Percentiles rank a stretch among this genome's conserved stretches.
Conservation (phyloP, 2,797 vertebrate genomes). For the Sandelia bainsii region DNA sequence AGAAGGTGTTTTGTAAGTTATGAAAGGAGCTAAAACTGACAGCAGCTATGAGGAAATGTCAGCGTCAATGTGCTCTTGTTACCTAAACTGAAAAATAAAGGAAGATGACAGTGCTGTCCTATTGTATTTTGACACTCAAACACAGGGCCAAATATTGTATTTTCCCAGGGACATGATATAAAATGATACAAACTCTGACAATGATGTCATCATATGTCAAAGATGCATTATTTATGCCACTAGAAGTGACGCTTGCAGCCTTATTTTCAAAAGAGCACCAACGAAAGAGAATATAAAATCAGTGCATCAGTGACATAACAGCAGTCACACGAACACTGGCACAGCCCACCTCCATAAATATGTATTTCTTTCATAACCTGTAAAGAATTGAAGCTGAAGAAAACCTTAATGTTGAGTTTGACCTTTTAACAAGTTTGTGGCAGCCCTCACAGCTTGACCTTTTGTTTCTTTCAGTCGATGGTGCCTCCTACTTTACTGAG, state of each 20-base stretch:
- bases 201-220: not conserved
- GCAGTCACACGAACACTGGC: not conserved
- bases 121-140: not conserved
- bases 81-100: not conserved
- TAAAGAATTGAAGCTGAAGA: conserved; percentile 28
- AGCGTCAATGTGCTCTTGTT: not conserved
- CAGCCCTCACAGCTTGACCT: conserved; percentile 56
- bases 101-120: not conserved
- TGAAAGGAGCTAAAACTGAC: conserved; percentile 12
- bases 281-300: not conserved
- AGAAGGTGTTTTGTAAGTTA: not conserved
- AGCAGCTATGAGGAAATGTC: not conserved
- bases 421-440: conserved; percentile 63
- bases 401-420: conserved; percentile 27
- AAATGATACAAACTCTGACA: conserved; percentile 7
- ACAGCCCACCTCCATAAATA: conserved; percentile 15
- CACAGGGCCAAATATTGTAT: not conserved
- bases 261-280: not conserved
- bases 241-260: not conserved
- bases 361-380: conserved; percentile 24
- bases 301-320: not conserved
- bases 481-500: conserved; percentile 23
- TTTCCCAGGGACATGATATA: not conserved
- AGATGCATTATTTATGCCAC: conserved; percentile 15
- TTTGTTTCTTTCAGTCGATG: conserved; percentile 31